Conservation (phyloP, 2,113 vertebrate genomes). For the Kryptolebias marmoratus region DNA sequence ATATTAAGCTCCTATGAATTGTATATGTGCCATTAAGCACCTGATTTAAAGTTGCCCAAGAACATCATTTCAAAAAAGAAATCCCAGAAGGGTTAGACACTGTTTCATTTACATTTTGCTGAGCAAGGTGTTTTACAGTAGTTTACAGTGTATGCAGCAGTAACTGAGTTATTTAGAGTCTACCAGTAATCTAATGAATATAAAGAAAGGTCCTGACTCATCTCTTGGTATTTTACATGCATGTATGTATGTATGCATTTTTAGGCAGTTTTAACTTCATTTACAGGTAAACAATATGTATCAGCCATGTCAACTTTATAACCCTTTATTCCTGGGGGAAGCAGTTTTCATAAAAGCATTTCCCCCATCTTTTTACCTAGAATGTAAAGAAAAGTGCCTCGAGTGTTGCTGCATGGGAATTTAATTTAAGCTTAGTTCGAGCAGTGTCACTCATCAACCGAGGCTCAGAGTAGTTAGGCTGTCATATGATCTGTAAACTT, state of each 20-base stretch:
- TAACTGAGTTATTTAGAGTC: background rate
- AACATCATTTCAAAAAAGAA: background rate
- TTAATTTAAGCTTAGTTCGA: slow-evolving; percentile 44
- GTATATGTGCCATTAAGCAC: slow-evolving; percentile 21
- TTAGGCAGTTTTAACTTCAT: background rate
- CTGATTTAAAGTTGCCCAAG: slow-evolving; percentile 13
- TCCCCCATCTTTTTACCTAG: slow-evolving; percentile 10
- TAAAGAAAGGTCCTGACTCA: background rate
- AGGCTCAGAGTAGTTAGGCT: slow-evolving; percentile 23
- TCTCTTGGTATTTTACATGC: background rate
- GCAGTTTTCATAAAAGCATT: background rate
- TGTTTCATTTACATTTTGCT: slow-evolving; percentile 12
- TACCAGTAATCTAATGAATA: background rate
- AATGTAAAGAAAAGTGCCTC: slow-evolving; percentile 8
- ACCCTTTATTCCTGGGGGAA: background rate
- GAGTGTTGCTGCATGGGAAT: slow-evolving; percentile 25
- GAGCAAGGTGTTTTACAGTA: background rate
- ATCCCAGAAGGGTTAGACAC: background rate
- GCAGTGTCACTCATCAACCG: slow-evolving; percentile 42
- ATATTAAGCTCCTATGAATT: slow-evolving; percentile 12
- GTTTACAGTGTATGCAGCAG: background rate
- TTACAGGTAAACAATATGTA: background rate
- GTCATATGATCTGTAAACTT: slow-evolving; percentile 27
- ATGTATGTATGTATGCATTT: background rate
- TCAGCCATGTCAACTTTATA: background rate